Base-by-base conservation (phyloP, 2,797 vertebrate genomes). In the Schizopygopsis malacanthus region DNA sequence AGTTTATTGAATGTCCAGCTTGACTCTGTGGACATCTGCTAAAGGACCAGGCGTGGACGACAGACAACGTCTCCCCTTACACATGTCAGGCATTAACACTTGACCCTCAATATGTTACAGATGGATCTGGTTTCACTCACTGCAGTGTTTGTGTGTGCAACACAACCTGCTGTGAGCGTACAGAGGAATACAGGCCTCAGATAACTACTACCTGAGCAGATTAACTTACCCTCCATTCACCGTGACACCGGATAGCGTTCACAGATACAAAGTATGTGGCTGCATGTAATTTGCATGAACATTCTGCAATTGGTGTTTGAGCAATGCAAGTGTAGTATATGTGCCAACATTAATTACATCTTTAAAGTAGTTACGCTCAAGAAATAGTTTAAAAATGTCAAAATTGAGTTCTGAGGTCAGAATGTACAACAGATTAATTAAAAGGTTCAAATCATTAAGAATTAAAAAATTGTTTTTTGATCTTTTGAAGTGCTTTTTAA, bases 61-160 rank as follows among this genome's bases (percentile, higher is more conserved):
- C 85, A 85, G 83, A 84, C 63, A 39, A 15, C 20, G 59, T 88
- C 81, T 88, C 82, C 4, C 25, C 65, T 86, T 88, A 78, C 89
- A 81, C 71, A 37, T 77, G 83, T 90, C 75, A 72, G 77, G 83
- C 77, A 85, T 84, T 85, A 82, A 83, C 86, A 88, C 79, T 86
- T 86, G 69, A 88, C 77, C 81, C 78, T 59, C 83, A 79, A 71
- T 85, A 59, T 75, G 61, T 54, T 83, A 41, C 54, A 37, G 10
- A 43, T 2, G 63, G 76, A n/a, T 84, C 84, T 67, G 4, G 47
- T 88, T 84, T 86, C 86, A 87, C 7, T 59, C 73, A 10, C 52
- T 52, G 78, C 41, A 59, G 52, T 85, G 4, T 33, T 41, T 33
- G 56, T 45, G 39, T 45, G 63, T 5, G 88, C 82, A 87, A 85